Evolutionary conservation across 2,113 vertebrate species (phyloP), one percentile per base, ranked within the genome.

Genomic region (Rhineura floridana): DNA sequence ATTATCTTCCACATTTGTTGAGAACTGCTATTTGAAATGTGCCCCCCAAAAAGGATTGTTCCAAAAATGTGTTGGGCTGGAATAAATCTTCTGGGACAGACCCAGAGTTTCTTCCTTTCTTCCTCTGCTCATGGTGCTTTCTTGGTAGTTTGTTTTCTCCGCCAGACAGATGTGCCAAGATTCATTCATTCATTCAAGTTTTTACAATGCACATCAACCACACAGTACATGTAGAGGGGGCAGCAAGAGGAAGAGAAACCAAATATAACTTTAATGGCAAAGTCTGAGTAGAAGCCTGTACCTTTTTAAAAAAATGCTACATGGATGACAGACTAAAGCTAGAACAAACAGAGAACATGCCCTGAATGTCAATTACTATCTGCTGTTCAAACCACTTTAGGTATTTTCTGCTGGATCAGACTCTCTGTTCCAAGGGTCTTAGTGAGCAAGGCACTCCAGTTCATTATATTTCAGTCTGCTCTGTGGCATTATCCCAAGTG

Each of bases 311-410:
- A 6, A 65, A 44, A n/a, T 73, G 52, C 67, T 81, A 36, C 21
- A 28, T 6, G 21, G 30, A 62, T 42, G 5, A 48, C 30, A 36
- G 69, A 63, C 52, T 48, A 82, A 87, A 87, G 79, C 52, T 52
- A 48, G 79, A 82, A 30, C 85, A 86, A 86, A 86, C 46, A 86
- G 63, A 44, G 12, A 33, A 69, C 33, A 50, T 81, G 86, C 30
- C 50, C 86, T 82, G 79, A 87, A 87, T 87, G 86, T 82, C 67
- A 48, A 69, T 7, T 39, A 80, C 44, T 76, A 83, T 88, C 72
- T 52, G 80, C 80, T 88, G 23, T 83, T 75, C 87, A 88, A 76
- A 88, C 72, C n/a, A 63, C 52, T 75, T 75, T 48, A 82, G 69
- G 4, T 63, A 81, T 82, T 88, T 83, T 65, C 80, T 75, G 55